phyloP scores from a whole-genome alignment of 2,888 invertebrate species.

The Pammene fasciana region DNA sequence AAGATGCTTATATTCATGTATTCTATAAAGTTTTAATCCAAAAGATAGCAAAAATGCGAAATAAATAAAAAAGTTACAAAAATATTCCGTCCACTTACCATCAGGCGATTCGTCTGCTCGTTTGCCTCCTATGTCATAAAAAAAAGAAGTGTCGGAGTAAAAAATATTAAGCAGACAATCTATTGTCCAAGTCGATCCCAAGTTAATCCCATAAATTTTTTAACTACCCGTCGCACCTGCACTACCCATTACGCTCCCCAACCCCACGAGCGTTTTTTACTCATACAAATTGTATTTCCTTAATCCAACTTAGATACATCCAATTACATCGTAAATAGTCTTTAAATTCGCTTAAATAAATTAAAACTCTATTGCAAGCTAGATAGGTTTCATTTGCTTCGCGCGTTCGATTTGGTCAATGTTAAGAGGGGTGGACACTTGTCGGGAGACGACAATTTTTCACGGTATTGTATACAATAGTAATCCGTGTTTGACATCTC shows the following conservation, averaged over 20 bases:
- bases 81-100: too few species aligned
- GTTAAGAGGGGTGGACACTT: constrained; percentile 63
- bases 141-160: constrained; percentile 5
- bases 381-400: constrained; percentile 49
- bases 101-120: too few species aligned
- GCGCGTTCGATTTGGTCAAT: constrained; percentile 49
- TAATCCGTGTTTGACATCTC: constrained; percentile 81
- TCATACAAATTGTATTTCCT: constrained; percentile 80
- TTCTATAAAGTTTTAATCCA: too few species aligned
- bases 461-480: constrained; percentile 70
- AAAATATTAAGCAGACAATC: constrained; percentile 16
- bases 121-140: too few species aligned
- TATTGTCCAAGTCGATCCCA: constrained; percentile 41
- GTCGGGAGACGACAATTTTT: constrained; percentile 75
- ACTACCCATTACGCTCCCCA: constrained; percentile 63
- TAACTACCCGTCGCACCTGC: constrained; percentile 68
- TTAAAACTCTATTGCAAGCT: constrained; percentile 27
- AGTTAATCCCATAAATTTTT: constrained; percentile 63
- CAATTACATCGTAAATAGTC: constrained; percentile 76
- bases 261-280: constrained; percentile 69
- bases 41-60: too few species aligned
- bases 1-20: too few species aligned
- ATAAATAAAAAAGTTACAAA: too few species aligned
- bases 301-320: constrained; percentile 81
- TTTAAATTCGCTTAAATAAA: constrained; percentile 37